These are phyloP conservation scores for Lathronympha strigana DNA, from an alignment of 2,888 invertebrate genomes.

Conservation along the genomic window DNA sequence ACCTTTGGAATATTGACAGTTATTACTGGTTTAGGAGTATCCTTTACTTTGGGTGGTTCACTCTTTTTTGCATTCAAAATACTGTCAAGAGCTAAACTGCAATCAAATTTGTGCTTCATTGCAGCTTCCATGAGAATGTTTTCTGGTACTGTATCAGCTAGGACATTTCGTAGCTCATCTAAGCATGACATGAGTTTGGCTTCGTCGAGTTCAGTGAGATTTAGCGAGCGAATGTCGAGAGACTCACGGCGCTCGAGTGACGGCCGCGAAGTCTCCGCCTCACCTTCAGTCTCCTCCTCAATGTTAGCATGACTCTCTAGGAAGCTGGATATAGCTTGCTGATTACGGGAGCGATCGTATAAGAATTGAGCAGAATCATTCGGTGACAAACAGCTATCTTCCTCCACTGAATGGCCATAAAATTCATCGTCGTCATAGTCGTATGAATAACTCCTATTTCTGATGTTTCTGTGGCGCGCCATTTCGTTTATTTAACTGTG, in stretches of 20 bases:
- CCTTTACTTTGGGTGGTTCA: slow-evolving; percentile 52
- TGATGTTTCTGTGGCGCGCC: slow-evolving; percentile 94
- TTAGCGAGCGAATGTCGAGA: slow-evolving; percentile 74
- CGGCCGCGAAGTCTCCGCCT: slow-evolving; percentile 56
- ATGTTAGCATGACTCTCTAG: slow-evolving; percentile 90
- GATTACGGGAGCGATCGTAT: slow-evolving; percentile 90
- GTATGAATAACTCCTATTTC: slow-evolving; percentile 93
- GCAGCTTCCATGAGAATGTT: slow-evolving; percentile 89
- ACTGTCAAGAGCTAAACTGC: slow-evolving; percentile 88
- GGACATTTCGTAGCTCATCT: slow-evolving; percentile 90
- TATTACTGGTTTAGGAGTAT: slow-evolving; percentile 52
- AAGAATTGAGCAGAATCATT: slow-evolving; percentile 93
- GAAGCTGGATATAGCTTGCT: slow-evolving; percentile 90
- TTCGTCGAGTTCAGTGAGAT: slow-evolving; percentile 87
- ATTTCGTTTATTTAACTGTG: slow-evolving; percentile 71
- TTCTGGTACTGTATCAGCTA: slow-evolving; percentile 91
- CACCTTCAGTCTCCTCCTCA: slow-evolving; percentile 86
- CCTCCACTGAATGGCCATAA: slow-evolving; percentile 97
- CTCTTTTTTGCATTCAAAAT: slow-evolving; percentile 84
- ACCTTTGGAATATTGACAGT: slow-evolving; percentile 62
- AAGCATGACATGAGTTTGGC: slow-evolving; percentile 92
- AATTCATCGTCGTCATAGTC: slow-evolving; percentile 97
- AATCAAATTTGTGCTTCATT: slow-evolving; percentile 88
- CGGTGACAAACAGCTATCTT: slow-evolving; percentile 95
- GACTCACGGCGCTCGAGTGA: slow-evolving; percentile 72